A percentile compares a stretch with the other conserved stretches of the same genome.
phyloP scores from a whole-genome alignment of 2,797 vertebrate genomes.

The Erpetoichthys calabaricus region DNA sequence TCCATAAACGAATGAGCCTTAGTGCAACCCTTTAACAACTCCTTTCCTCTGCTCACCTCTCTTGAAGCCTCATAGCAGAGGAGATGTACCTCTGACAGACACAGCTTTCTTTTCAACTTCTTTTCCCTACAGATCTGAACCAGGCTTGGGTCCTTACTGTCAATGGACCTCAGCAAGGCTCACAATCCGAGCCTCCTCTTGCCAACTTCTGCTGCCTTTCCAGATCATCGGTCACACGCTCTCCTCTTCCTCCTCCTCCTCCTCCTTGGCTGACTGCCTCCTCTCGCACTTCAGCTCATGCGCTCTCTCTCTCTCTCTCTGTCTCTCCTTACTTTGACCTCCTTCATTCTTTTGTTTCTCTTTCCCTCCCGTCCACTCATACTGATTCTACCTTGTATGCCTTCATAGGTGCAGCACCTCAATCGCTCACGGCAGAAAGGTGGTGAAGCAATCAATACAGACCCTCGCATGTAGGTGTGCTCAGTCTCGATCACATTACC shows the following conservation, averaged over 20 bases:
- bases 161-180: no score
- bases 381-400: background rate
- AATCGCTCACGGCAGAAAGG: slow-evolving; percentile 34
- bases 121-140: no score
- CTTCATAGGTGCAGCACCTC: slow-evolving; percentile 5
- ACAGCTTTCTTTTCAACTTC: no score
- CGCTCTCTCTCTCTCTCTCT: slow-evolving; percentile 12
- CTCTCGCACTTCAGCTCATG: slow-evolving; percentile 3
- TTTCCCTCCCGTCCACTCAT: background rate
- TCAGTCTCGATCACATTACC: background rate
- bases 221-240: background rate
- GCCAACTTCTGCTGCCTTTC: no score
- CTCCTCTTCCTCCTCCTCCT: slow-evolving; percentile 25
- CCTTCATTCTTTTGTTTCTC: slow-evolving; percentile 19
- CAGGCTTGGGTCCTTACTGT: no score
- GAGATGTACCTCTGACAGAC: no score
- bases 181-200: no score
- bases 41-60: no score
- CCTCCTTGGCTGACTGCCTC: slow-evolving; percentile 5
- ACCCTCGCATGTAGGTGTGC: slow-evolving; percentile 15
- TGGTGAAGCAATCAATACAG: slow-evolving; percentile 12
- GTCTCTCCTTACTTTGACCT: background rate
- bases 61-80: no score
- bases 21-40: no score
- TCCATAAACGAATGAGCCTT: no score